phyloP scores from a whole-genome alignment of 2,888 invertebrate species.

The Ellobium chinense region DNA sequence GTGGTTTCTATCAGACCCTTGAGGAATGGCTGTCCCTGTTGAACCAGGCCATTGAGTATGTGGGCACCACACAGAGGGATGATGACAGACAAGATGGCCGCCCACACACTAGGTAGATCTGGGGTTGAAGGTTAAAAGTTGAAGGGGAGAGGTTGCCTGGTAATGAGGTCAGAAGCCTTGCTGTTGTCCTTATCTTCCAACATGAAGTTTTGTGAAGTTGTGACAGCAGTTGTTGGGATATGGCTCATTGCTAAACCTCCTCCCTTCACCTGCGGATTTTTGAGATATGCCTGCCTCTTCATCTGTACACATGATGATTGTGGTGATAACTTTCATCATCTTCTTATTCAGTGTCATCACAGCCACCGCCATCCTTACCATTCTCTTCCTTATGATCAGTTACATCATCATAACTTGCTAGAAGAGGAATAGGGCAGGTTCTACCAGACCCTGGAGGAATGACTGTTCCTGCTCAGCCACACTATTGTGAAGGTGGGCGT shows the following conservation, averaged over 20 bases:
- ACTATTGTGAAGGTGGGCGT: conserved; percentile 69
- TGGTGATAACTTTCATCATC: too few species aligned
- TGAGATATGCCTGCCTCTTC: background rate
- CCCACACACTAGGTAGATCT: conserved; percentile 67
- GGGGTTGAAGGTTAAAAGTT: conserved; percentile 3
- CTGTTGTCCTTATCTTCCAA: too few species aligned
- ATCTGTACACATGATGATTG: too few species aligned
- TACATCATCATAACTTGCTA: too few species aligned
- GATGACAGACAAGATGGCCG: conserved; percentile 66
- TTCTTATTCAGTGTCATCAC: too few species aligned
- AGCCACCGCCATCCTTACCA: too few species aligned
- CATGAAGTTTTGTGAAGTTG: too few species aligned
- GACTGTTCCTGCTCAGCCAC: conserved; percentile 69
- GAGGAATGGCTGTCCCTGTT: conserved; percentile 75
- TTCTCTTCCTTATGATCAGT: too few species aligned
- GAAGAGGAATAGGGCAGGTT: conserved; percentile 76
- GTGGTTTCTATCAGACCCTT: conserved; percentile 68
- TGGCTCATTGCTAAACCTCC: too few species aligned
- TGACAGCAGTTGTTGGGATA: too few species aligned
- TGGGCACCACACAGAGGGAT: conserved; percentile 72
- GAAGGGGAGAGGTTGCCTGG: background rate
- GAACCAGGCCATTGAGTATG: conserved; percentile 65
- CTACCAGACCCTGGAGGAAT: conserved; percentile 75
- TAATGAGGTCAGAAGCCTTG: too few species aligned
- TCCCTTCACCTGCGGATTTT: background rate